These are phyloP conservation scores for Paramuricea clavata DNA, from an alignment of 92 coral and sea anemone genomes.

Conservation along the genomic window DNA sequence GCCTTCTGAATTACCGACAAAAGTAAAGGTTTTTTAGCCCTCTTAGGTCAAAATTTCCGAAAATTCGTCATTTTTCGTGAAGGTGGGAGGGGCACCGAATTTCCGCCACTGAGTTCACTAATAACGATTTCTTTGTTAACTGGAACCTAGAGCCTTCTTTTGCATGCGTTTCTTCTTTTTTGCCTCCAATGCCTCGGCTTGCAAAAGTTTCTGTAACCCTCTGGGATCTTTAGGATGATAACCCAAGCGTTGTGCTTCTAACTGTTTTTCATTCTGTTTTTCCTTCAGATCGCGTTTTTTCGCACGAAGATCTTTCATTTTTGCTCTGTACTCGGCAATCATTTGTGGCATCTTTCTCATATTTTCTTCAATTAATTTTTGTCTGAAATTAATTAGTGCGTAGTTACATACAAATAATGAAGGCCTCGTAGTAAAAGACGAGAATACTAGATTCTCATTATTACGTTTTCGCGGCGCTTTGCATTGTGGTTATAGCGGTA, in stretches of 20 bases:
- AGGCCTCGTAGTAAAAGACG: no score
- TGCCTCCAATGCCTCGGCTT: constrained; percentile 58
- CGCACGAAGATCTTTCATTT: constrained; percentile 83
- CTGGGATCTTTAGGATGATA: constrained; percentile 92
- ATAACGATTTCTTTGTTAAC: background rate
- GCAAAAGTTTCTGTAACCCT: constrained; percentile 76
- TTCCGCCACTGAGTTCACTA: no score
- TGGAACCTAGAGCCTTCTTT: constrained; percentile 44
- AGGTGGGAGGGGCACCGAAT: no score
- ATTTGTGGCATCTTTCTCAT: constrained; percentile 97
- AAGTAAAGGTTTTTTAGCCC: no score
- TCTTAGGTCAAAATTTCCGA: no score
- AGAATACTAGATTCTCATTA: no score
- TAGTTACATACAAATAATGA: no score
- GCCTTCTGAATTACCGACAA: no score
- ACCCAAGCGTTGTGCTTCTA: constrained; percentile 92
- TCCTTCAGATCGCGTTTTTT: constrained; percentile 77
- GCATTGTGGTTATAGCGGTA: no score
- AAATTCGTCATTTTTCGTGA: no score
- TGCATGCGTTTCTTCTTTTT: constrained; percentile 73
- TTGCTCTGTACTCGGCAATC: constrained; percentile 85
- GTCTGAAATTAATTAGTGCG: constrained; percentile 50
- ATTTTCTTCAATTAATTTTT: constrained; percentile 86
- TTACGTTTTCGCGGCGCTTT: no score
- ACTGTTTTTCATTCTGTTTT: constrained; percentile 71